Evolutionary conservation across 2,113 vertebrate species (phyloP).

Genomic region (Piliocolobus tephrosceles): DNA sequence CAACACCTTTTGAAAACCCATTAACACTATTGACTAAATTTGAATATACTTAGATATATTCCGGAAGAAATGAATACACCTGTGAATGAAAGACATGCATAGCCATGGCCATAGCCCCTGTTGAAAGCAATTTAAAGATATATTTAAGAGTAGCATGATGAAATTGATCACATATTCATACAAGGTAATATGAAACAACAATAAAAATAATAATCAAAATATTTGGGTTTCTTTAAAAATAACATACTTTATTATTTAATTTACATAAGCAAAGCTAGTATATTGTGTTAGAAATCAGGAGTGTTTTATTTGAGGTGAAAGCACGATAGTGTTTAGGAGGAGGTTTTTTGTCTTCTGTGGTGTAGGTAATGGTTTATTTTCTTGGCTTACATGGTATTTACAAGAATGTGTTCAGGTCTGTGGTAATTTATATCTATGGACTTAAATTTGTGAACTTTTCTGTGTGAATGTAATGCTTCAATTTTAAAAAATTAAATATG

Average conservation of each 20-base stretch:
- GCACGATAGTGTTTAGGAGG: background rate
- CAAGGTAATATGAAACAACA: background rate
- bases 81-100: background rate
- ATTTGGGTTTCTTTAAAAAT: background rate
- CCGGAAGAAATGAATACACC: background rate
- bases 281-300: background rate
- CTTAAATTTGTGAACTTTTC: background rate
- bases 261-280: background rate
- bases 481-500: background rate
- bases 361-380: background rate
- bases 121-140: background rate
- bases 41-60: background rate
- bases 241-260: background rate
- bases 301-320: background rate
- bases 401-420: background rate
- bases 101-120: accelerated
- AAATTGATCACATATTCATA: background rate
- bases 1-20: background rate
- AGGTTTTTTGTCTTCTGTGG: accelerated
- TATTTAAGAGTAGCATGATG: background rate
- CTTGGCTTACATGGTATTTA: background rate
- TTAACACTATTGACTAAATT: background rate
- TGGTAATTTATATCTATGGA: background rate
- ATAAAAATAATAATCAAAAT: background rate
- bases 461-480: background rate